Percentiles rank a stretch among this genome's conserved stretches.
These are phyloP conservation scores for Sphinx pinastri DNA, from an alignment of 2,888 invertebrate genomes.

Conservation along the genomic window DNA sequence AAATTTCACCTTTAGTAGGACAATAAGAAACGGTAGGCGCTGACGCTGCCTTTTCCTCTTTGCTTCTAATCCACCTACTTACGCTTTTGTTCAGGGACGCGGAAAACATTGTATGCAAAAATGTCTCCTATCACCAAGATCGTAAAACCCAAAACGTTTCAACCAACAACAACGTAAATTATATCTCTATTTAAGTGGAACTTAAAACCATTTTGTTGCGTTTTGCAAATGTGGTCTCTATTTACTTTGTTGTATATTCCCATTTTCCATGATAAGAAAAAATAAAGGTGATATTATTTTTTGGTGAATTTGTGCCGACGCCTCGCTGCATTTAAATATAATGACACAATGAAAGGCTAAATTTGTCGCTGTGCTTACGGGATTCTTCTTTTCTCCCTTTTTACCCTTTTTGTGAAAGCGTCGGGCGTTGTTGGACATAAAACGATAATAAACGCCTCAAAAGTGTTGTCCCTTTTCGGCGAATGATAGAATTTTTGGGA, in stretches of 20 bases:
- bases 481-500: conserved; percentile 15
- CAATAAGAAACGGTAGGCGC: conserved; percentile 52
- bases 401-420: conserved; percentile 44
- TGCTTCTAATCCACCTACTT: conserved; percentile 59
- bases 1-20: conserved; percentile 30
- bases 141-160: conserved; percentile 45
- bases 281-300: conserved; percentile 61
- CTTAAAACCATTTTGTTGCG: conserved; percentile 48
- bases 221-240: conserved; percentile 45
- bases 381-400: conserved; percentile 44
- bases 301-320: conserved; percentile 57
- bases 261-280: conserved; percentile 42
- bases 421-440: conserved; percentile 44
- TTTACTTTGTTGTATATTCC: conserved; percentile 36
- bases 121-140: conserved; percentile 42
- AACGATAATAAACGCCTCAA: conserved; percentile 41
- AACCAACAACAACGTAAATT: conserved; percentile 48
- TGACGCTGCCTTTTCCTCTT: conserved; percentile 57
- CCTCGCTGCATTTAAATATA: conserved; percentile 70
- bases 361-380: conserved; percentile 58
- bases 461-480: conserved; percentile 15
- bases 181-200: conserved; percentile 64
- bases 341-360: conserved; percentile 65
- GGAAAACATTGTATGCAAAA: conserved; percentile 38
- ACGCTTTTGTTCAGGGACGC: conserved; percentile 54